Percentiles rank a stretch among this genome's conserved stretches.
Conservation (phyloP, 2,113 vertebrate species). For the Taxidea taxus region DNA sequence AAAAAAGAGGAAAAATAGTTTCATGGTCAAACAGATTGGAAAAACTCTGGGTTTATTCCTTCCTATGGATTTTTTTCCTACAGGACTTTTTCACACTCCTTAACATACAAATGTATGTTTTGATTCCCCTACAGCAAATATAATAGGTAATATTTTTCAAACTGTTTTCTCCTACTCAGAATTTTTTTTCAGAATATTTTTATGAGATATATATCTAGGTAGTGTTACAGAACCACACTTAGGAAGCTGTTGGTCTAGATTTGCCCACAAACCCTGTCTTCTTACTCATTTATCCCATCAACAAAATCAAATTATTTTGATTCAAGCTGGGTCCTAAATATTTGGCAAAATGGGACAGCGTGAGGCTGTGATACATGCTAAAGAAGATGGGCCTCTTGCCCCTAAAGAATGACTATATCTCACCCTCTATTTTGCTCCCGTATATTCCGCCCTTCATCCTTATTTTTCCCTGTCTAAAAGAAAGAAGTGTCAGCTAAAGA, state of each 20-base stretch:
- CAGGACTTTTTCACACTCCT: not conserved
- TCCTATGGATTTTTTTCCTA: not conserved
- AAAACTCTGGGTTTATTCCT: not conserved
- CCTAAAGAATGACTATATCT: not conserved
- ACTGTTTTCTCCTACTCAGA: not conserved
- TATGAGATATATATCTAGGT: not conserved
- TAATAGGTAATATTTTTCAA: not conserved
- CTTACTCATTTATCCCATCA: not conserved
- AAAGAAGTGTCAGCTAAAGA: not conserved
- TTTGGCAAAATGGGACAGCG: not conserved
- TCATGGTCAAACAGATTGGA: not conserved
- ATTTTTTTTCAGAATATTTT: not conserved
- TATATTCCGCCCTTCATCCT: not conserved
- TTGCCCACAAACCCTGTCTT: not conserved
- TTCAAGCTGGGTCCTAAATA: not conserved
- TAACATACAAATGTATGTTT: not conserved
- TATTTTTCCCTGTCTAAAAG: not conserved
- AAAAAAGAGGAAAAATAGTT: not conserved
- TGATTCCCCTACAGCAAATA: not conserved
- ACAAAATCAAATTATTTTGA: not conserved
- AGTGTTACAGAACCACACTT: not conserved
- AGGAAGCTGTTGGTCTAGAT: not conserved
- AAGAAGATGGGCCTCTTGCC: not conserved
- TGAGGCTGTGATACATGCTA: not conserved
- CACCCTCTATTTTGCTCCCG: not conserved